Base-by-base conservation (phyloP, 2,888 invertebrate species). In the Hirtodrosophila trivittata region DNA sequence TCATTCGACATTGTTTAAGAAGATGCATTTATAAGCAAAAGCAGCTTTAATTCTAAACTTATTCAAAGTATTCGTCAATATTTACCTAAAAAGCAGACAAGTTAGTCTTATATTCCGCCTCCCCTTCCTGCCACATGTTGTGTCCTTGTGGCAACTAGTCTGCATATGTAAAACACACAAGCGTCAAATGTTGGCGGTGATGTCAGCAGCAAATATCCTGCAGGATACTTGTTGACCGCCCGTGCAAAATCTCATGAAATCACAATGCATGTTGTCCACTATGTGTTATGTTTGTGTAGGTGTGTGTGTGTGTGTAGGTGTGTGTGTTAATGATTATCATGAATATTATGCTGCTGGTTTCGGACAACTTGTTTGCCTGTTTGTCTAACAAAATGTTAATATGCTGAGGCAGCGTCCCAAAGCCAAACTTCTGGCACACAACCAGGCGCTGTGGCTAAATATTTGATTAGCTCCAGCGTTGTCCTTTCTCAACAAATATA, bases 281-380 rank as follows among this genome's bases (percentile, higher is more conserved):
- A 5, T 51, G 13, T 46, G 33, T 47, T n/a, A n/a, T n/a, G 13
- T 47, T n/a, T 55, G 49, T 32, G 32, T 33, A 25, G 35, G 32
- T 12, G 25, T 58, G 12, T 35, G 18, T 45, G 38, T 52, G 26
- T 59, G 30, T 56, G 28, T 41, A 33, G 45, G 33, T 45, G 55
- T 69, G 42, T 65, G 66, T 66, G 71, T 59, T 82, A 83, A 83
- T 80, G 80, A 80, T 80, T 63, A 77, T 80, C 78, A 80, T 80
- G 77, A 83, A 83, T 80, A 83, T 83, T 80, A 62, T 54, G 77
- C 59, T 63, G 66, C 70, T 60, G 46, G 51, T 50, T 49, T 70
- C 7, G 51, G 50, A 58, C 74, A 55, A 56, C 62, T 60, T 57
- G 64, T 72, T 66, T 65, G 50, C 55, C 58, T 58, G 74, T 77